Evolutionary conservation across 2,113 vertebrate genomes (phyloP), one percentile per base, ranked within the genome.

Genomic region (Tylochromis polylepis): DNA sequence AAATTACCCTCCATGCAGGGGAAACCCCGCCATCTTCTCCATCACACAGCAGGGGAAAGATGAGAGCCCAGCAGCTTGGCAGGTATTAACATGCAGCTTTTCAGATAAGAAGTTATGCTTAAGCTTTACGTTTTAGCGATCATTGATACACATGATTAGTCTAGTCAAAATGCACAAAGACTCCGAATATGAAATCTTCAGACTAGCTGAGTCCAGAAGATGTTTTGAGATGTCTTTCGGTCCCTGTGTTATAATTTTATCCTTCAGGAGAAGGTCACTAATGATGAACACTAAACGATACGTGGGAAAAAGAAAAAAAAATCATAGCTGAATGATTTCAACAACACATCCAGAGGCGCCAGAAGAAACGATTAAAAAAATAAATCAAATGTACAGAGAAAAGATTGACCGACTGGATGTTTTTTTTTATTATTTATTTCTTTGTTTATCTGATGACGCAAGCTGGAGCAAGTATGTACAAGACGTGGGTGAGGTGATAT

Each of bases 401-500:
- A 70, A 84, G 51, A 87, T 34, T 89, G 86, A 88, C 67, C 81
- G 89, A 81, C 65, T 86, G 83, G 36, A 72, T 83, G 65, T 62
- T 56, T 59, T 62, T 56, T 59, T 53, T 43, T 72, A 77, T 83
- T 62, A 84, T 81, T 77, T 58, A 56, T 79, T 86, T 88, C 9
- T 79, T 81, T 83, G 65, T 85, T 79, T 29, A 85, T 91, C 67
- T 87, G 80, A 79, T 89, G 91, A 91, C 87, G 85, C 85, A 88
- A 84, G 79, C 81, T 49, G 78, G 29, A 81, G 81, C 59, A 36
- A 86, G 84, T 81, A 83, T 15, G 16, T 59, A 87, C 81, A 84
- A 92, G 84, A 86, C 83, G 93, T 93, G 94, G 94, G 92, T 86
- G 92, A 87, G 85, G 84, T 78, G 91, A 65, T 55, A 85, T 93